phyloP scores from a whole-genome alignment of 2,888 invertebrate genomes.

The Anorthoa munda region DNA sequence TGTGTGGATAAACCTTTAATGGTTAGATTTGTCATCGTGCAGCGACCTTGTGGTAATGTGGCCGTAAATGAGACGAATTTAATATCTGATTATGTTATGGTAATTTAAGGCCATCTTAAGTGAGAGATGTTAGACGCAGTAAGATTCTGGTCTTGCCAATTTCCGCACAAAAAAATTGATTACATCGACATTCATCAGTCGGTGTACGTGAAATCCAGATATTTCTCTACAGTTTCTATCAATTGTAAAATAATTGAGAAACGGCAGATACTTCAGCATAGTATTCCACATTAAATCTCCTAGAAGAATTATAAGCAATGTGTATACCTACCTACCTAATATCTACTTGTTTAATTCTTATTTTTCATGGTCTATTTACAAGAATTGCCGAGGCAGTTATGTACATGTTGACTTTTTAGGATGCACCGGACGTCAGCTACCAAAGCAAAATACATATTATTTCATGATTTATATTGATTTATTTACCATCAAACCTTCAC shows the following conservation, averaged over 20 bases:
- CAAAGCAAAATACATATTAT: neutral
- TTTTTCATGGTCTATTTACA: neutral
- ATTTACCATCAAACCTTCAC: neutral
- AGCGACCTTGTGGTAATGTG: constrained; percentile 57
- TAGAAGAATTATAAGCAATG: neutral
- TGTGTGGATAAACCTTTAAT: too few relatives aligned
- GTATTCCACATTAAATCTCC: neutral
- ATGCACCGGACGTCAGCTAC: neutral
- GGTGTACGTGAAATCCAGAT: neutral
- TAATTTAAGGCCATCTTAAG: constrained; percentile 15
- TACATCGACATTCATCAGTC: neutral
- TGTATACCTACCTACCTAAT: too few relatives aligned
- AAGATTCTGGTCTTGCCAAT: neutral
- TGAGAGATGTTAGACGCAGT: constrained; percentile 8
- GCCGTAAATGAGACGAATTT: constrained; percentile 50
- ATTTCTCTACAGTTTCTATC: neutral
- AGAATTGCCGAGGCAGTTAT: neutral
- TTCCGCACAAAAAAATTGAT: too few relatives aligned
- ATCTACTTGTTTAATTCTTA: neutral
- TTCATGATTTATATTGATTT: neutral
- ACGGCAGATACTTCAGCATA: neutral
- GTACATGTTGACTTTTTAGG: neutral
- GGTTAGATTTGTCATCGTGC: constrained; percentile 70
- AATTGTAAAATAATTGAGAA: neutral
- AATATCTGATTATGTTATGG: constrained; percentile 20